Evolutionary conservation across 2,888 invertebrate genomes (phyloP).

Genomic region (Harpalus rubripes): DNA sequence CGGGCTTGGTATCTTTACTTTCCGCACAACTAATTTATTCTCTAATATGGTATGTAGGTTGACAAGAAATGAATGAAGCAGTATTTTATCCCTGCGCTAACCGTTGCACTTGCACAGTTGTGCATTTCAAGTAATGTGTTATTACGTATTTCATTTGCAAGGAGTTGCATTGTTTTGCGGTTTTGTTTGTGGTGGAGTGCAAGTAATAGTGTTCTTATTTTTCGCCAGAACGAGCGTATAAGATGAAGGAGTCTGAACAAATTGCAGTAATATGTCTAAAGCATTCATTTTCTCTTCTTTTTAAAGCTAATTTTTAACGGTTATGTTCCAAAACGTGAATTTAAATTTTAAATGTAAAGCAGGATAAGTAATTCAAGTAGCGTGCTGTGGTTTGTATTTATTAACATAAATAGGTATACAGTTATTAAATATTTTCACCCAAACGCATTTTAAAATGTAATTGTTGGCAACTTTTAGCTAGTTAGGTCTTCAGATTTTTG

Average conservation of each 20-base stretch:
- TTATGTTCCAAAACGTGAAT: slow-evolving; percentile 41
- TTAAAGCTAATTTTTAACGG: slow-evolving; percentile 48
- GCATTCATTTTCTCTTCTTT: slow-evolving; percentile 38
- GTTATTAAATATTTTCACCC: too few species aligned
- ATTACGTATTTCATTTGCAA: slow-evolving; percentile 1
- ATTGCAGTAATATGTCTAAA: slow-evolving; percentile 47
- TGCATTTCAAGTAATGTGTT: background rate
- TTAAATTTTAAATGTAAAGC: slow-evolving; percentile 32
- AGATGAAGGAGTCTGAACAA: slow-evolving; percentile 25
- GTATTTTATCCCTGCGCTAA: background rate
- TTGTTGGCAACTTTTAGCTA: too few species aligned
- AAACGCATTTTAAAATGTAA: too few species aligned
- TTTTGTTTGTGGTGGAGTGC: background rate
- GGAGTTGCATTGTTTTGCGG: background rate
- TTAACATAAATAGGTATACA: background rate
- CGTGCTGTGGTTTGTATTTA: background rate
- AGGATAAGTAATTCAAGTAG: slow-evolving; percentile 7
- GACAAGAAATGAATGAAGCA: background rate
- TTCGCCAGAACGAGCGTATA: background rate
- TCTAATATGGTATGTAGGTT: background rate
- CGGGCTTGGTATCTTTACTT: too few species aligned
- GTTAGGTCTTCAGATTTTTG: too few species aligned
- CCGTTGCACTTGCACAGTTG: background rate
- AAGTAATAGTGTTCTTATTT: slow-evolving; percentile 8
- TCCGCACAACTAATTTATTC: too few species aligned